Conservation (phyloP, 2,797 vertebrate species). For the Nothura maculosa region DNA sequence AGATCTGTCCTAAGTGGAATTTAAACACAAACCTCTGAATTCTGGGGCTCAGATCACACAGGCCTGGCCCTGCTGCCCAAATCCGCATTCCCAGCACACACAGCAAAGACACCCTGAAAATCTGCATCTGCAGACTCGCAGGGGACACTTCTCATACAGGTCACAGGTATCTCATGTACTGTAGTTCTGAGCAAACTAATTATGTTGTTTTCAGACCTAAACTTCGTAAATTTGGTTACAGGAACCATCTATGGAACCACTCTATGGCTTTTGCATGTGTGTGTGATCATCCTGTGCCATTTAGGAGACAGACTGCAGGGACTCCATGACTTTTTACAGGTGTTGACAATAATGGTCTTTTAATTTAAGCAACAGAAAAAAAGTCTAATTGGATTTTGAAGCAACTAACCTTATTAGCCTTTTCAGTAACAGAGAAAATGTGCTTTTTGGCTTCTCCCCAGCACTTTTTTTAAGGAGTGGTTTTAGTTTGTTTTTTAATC, state of each 20-base stretch:
- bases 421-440: neutral
- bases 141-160: neutral
- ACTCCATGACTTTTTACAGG: neutral
- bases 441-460: slow-evolving; percentile 35
- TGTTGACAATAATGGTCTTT: neutral
- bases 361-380: neutral
- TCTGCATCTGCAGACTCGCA: neutral
- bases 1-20: neutral
- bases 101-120: neutral
- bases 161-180: neutral
- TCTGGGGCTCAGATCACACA: neutral
- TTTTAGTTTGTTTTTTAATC: slow-evolving; percentile 60
- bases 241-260: neutral
- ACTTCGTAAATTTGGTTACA: neutral
- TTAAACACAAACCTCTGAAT: slow-evolving; percentile 3
- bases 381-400: neutral
- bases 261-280: neutral
- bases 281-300: no score
- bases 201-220: neutral
- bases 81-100: neutral
- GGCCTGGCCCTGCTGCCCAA: neutral
- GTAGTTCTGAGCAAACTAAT: neutral
- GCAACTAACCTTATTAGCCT: neutral
- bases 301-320: neutral
- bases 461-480: neutral